phyloP scores from a whole-genome alignment of 53 echinoderm and acorn worm species.

The Crossaster papposus region DNA sequence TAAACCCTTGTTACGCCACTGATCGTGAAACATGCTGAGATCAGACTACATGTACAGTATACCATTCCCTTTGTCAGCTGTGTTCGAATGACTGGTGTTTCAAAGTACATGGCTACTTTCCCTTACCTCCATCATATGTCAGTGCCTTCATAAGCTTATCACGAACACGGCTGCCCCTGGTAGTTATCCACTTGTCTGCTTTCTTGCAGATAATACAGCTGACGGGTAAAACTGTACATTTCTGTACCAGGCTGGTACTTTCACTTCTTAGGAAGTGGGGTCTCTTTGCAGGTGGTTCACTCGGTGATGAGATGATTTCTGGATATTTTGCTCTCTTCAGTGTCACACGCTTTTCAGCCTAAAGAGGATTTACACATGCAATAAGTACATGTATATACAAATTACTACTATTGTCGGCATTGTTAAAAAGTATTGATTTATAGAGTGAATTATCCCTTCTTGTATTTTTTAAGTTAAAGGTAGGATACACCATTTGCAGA shows the following conservation, averaged over 20 bases:
- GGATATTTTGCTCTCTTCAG: not conserved
- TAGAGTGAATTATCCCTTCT: too few species aligned
- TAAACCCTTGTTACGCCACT: not conserved
- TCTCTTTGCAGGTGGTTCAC: not conserved
- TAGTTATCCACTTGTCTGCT: constrained; percentile 11
- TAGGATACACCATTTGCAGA: too few species aligned
- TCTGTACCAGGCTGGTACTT: not conserved
- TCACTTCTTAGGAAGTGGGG: constrained; percentile 18
- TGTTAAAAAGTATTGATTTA: too few species aligned
- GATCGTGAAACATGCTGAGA: too few species aligned
- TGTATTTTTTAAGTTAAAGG: too few species aligned
- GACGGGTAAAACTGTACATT: not conserved
- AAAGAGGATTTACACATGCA: too few species aligned
- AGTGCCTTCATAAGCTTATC: constrained; percentile 11
- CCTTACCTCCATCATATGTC: constrained; percentile 17
- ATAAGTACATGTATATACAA: too few species aligned
- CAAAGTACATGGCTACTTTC: not conserved
- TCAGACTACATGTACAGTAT: too few species aligned
- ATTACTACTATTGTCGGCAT: too few species aligned
- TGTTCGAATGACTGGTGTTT: too few species aligned
- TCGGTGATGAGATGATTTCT: not conserved
- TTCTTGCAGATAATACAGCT: constrained; percentile 16
- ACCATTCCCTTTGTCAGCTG: too few species aligned
- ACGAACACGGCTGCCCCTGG: not conserved
- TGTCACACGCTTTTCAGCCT: too few species aligned